Evolutionary conservation across 2,888 invertebrate species (phyloP).

Genomic region (Villa cingulata): DNA sequence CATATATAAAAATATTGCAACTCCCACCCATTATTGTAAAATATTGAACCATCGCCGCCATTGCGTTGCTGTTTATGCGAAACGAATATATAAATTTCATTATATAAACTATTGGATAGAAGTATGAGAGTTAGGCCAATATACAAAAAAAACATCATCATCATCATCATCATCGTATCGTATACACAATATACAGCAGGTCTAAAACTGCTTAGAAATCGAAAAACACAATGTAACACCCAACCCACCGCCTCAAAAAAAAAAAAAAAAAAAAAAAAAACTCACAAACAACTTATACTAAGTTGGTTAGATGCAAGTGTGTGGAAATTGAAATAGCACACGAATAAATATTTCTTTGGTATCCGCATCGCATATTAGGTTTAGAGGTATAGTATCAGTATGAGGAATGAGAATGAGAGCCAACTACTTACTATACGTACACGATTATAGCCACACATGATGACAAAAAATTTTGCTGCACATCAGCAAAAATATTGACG

Average conservation of each 20-base stretch:
- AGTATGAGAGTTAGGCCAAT: not conserved
- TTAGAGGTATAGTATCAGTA: too few species aligned
- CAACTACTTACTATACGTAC: too few species aligned
- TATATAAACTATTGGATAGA: not conserved
- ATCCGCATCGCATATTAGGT: too few species aligned
- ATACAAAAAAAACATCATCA: not conserved
- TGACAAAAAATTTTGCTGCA: too few species aligned
- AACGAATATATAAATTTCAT: not conserved
- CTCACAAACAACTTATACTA: too few species aligned
- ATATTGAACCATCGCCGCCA: not conserved
- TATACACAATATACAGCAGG: not conserved
- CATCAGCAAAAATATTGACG: too few species aligned
- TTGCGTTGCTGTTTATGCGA: slow-evolving; percentile 2
- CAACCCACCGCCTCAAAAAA: not conserved
- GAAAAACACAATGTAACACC: not conserved
- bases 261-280: too few species aligned
- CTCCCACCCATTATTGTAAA: slow-evolving; percentile 4
- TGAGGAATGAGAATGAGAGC: too few species aligned
- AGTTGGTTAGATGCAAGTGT: too few species aligned
- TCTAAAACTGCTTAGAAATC: not conserved
- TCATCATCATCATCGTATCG: not conserved
- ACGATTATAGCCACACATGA: too few species aligned
- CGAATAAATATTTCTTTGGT: too few species aligned
- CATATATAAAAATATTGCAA: not conserved
- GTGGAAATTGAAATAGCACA: too few species aligned